Base-by-base conservation (phyloP, 2,113 vertebrate genomes). In the Stictonetta naevosa region DNA sequence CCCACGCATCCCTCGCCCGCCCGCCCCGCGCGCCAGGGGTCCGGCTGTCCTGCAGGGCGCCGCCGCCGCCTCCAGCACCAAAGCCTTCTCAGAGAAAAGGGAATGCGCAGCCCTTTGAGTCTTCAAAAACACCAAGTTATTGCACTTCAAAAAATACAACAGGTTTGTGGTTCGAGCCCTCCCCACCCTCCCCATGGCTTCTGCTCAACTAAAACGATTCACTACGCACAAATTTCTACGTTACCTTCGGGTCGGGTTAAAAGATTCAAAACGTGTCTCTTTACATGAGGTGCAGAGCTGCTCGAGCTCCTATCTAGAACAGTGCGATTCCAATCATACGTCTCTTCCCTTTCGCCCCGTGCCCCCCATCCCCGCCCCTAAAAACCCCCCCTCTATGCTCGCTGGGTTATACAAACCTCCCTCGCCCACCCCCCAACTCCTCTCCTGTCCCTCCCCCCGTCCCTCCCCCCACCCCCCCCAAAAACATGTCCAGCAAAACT, bases 61-160 rank as follows among this genome's bases (percentile, higher is more conserved):
- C 46, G 88, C 73, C n/a, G 60, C 91, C 22, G 36, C 91, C 88
- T 93, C 89, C 89, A 82, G 83, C 92, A 83, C 82, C 89, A 71
- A 92, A 94, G 79, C 93, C 93, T 91, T 86, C 83, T 50, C 83
- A 92, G 91, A 82, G 50, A 81, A 85, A 85, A 94, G 97, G 96
- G 91, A 88, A 85, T 66, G 92, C 85, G 92, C 96, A 97, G 95
- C 90, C 94, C 76, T 86, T 89, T 93, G 75, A 93, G 87, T 95
- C 97, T 97, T 95, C 96, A 92, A 96, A 96, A 97, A 97, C 94
- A 95, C 97, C 97, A 96, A 97, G 97, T 98, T 98, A 98, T 98
- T 98, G 98, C 98, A 98, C 98, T 98, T 97, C 96, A 94, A 97
- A 97, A 98, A 97, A 97, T 95, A 97, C 96, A 86, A 97, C 97